Base-by-base conservation (phyloP, 2,797 vertebrate genomes). In the Acipenser ruthenus region DNA sequence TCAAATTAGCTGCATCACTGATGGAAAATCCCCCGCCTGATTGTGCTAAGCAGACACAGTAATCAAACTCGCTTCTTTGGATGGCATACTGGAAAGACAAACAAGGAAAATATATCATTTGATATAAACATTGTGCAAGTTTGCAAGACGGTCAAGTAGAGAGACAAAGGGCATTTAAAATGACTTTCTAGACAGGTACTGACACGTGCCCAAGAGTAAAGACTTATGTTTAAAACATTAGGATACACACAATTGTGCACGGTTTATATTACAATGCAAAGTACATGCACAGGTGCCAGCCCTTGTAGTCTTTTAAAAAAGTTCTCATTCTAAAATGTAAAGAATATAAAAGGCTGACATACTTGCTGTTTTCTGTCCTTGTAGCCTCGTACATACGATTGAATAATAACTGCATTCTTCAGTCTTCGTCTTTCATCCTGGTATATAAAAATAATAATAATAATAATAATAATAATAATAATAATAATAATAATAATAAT, bases 361-460 rank as follows among this genome's bases (percentile, higher is more conserved):
- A 98, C 97, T 86, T 99, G 95, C 72, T 91, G 90, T 78, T 95
- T 96, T 76, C 97, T 88, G 80, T 96, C 95, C 82, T 92, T 94
- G 75, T 92, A 95, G 10, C 97, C 95, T 68, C 96, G 89, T 68
- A 98, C 87, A 79, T 94, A 98, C 12, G 97, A 99, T 82, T 99
- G 97, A 76, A 99, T 99, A 73, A 97, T 92, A 74, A 99, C 85
- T 69, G 96, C 92, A 83, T 97, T 99, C 87, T 95, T 99, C 80
- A 97, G 78, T 67, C 96, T 89, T 83, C 89, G 90, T 62, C 97
- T 91, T 85, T 99, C 96, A 88, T 99, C 96, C 97, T 99, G 71
- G 68, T 67, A 70, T 66, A 73, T 3, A 66, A 68, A 80, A 63
- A 9, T 73, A 68, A 58, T 50, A 37, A 37, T 37, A 37, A 37